These are phyloP conservation scores for Euphonia xanthogaster DNA, from an alignment of 2,797 vertebrate species.

Conservation along the genomic window DNA sequence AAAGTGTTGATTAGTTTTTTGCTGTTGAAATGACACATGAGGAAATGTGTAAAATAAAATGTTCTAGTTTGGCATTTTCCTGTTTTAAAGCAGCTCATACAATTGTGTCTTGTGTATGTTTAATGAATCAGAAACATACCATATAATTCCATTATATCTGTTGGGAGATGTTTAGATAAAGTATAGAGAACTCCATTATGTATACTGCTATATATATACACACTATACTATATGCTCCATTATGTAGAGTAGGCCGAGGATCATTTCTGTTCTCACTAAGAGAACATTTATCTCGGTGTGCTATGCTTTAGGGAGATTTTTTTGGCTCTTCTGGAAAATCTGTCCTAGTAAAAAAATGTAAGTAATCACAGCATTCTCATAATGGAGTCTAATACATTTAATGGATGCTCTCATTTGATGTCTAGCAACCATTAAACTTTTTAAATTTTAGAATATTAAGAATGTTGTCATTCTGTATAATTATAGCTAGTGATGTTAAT, in stretches of 20 bases:
- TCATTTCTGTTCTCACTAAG: background rate
- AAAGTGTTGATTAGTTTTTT: background rate
- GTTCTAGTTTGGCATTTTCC: background rate
- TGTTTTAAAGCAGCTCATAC: background rate
- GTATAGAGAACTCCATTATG: background rate
- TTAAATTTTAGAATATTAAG: background rate
- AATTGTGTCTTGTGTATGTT: background rate
- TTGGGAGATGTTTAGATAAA: background rate
- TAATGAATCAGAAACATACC: background rate
- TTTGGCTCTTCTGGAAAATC: background rate
- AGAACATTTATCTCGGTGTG: background rate
- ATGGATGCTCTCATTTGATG: background rate
- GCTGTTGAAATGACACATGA: background rate
- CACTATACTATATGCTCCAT: background rate
- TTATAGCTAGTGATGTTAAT: background rate
- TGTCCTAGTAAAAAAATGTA: background rate
- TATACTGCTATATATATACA: background rate
- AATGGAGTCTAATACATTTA: background rate
- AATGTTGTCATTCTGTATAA: background rate
- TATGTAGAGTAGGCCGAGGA: background rate
- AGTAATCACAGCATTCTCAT: background rate
- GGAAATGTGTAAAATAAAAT: background rate
- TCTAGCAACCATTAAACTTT: background rate
- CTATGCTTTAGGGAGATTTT: background rate
- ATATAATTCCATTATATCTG: background rate